Percentiles rank a stretch among this genome's conserved stretches.
Conservation (phyloP, 92 coral and sea anemone species). For the Phymanthus crucifer region DNA sequence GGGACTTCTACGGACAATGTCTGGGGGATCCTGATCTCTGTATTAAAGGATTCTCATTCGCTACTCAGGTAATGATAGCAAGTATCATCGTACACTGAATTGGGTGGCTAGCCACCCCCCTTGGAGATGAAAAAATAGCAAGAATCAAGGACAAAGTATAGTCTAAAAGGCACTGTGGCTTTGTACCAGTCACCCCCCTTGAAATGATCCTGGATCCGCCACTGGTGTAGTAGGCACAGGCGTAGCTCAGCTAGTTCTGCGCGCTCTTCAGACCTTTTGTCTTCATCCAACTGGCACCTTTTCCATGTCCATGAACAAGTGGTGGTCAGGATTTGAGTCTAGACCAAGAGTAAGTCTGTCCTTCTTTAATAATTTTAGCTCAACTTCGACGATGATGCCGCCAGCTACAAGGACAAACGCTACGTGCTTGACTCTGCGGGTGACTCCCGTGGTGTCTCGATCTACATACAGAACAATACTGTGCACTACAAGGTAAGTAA, state of each 20-base stretch:
- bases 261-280: no score
- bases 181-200: no score
- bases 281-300: no score
- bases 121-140: no score
- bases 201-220: no score
- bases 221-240: no score
- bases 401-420: conserved; percentile 85
- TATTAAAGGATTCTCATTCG: conserved; percentile 94
- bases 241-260: no score
- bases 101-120: background rate
- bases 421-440: conserved; percentile 91
- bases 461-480: conserved; percentile 75
- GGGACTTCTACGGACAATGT: conserved; percentile 97
- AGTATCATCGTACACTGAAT: background rate
- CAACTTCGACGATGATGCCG: conserved; percentile 87
- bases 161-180: no score
- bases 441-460: conserved; percentile 82
- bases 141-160: no score
- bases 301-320: no score
- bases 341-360: background rate
- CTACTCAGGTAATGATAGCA: conserved; percentile 76
- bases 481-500: conserved; percentile 70
- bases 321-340: no score
- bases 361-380: conserved; percentile 54
- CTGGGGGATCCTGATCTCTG: conserved; percentile 98